A percentile compares a stretch with the other conserved stretches of the same genome.
phyloP scores from a whole-genome alignment of 1,140 invertebrate genomes.

The Caligus rogercresseyi region DNA sequence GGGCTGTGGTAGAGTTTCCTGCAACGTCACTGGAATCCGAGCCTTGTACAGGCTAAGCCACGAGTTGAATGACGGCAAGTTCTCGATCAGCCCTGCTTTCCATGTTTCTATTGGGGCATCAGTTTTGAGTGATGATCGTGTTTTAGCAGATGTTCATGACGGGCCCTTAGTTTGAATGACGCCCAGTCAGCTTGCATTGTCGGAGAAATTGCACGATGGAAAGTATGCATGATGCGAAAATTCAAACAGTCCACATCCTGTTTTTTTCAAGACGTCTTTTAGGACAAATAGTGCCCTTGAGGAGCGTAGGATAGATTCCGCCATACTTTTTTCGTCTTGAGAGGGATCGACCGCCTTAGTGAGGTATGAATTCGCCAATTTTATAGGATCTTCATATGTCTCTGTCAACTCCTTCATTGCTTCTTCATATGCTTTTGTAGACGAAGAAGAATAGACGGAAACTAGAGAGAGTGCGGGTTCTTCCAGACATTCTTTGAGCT shows the following conservation, averaged over 20 bases:
- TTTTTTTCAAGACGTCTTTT: not conserved
- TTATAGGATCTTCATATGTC: not conserved
- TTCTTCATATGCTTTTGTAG: not conserved
- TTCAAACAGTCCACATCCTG: not conserved
- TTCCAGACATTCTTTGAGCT: not conserved
- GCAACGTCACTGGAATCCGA: too few species aligned
- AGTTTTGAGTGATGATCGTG: not conserved
- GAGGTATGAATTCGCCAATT: not conserved
- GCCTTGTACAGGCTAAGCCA: not conserved
- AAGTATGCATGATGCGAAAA: not conserved
- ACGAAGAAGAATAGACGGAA: not conserved
- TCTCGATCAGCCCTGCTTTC: not conserved
- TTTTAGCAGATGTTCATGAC: not conserved
- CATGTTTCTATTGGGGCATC: not conserved
- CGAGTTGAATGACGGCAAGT: not conserved
- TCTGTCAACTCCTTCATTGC: not conserved
- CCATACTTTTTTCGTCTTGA: not conserved
- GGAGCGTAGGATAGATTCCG: not conserved
- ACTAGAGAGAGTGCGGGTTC: not conserved
- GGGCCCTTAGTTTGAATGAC: not conserved
- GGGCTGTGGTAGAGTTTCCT: too few species aligned
- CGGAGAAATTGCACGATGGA: not conserved
- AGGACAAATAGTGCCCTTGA: not conserved
- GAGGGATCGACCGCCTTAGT: not conserved
- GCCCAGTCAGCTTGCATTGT: not conserved